Percentiles rank a stretch among this genome's conserved stretches.
Conservation (phyloP, 2,888 invertebrate species). For the Quadroppia sp. region DNA sequence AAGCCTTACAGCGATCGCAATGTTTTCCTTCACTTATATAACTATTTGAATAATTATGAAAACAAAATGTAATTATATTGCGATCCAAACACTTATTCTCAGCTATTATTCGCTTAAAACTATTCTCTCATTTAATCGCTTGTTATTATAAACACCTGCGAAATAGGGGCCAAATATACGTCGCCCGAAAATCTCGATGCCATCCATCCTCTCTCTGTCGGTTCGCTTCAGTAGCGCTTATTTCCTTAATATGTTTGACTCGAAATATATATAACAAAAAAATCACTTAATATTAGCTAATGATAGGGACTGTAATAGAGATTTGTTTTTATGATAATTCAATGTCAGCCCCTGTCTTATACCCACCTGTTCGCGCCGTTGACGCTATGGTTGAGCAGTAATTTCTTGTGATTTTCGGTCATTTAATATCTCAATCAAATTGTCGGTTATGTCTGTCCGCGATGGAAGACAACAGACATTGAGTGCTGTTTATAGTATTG, state of each 20-base stretch:
- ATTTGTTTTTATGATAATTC: conserved; percentile 2
- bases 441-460: not conserved
- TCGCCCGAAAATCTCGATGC: not conserved
- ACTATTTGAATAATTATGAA: conserved; percentile 13
- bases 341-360: not conserved
- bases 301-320: not conserved
- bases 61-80: conserved; percentile 16
- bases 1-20: conserved; percentile 8
- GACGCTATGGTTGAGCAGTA: not conserved
- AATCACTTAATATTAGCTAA: not conserved
- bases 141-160: conserved; percentile 3
- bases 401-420: not conserved
- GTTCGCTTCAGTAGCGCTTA: not conserved
- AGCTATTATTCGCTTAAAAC: not conserved
- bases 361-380: not conserved
- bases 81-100: not conserved
- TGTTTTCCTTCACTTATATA: not conserved
- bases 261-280: not conserved
- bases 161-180: not conserved
- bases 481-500: not conserved
- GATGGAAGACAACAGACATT: not conserved
- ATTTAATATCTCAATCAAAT: not conserved
- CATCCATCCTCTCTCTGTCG: not conserved
- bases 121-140: not conserved
- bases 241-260: not conserved